Evolutionary conservation across 2,888 invertebrate species (phyloP).

Genomic region (Tetragnatha montana): DNA sequence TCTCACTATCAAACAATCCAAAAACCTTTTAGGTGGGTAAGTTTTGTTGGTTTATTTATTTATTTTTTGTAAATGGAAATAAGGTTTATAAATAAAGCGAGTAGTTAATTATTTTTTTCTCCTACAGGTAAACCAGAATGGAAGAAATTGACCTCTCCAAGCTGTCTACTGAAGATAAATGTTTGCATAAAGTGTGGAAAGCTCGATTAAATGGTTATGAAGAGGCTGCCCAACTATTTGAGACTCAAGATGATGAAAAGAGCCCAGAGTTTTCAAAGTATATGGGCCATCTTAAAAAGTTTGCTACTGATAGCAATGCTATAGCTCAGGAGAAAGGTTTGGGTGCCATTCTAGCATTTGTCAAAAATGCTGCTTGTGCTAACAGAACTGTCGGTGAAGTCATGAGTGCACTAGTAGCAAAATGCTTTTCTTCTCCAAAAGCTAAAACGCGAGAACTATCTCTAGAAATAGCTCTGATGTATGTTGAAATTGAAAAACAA

Average conservation of each 20-base stretch:
- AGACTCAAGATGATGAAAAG: constrained; percentile 89
- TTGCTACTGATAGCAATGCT: constrained; percentile 95
- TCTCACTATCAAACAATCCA: too few relatives aligned
- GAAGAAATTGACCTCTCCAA: constrained; percentile 77
- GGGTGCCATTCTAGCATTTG: constrained; percentile 91
- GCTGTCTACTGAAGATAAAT: constrained; percentile 86
- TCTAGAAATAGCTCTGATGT: constrained; percentile 92
- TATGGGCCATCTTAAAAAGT: constrained; percentile 92
- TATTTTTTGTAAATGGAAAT: not conserved
- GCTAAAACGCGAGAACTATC: constrained; percentile 94
- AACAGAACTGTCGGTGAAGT: constrained; percentile 90
- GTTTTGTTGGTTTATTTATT: not conserved
- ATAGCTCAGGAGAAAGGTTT: constrained; percentile 96
- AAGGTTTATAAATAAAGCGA: not conserved
- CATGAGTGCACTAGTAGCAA: constrained; percentile 89
- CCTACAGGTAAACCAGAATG: constrained; percentile 19
- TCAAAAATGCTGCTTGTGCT: constrained; percentile 91
- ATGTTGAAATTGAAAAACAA: constrained; percentile 95
- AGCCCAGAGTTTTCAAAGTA: constrained; percentile 95
- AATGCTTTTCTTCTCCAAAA: constrained; percentile 94
- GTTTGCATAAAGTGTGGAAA: constrained; percentile 96
- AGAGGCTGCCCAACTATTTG: constrained; percentile 91
- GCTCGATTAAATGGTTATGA: constrained; percentile 95
- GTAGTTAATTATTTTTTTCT: constrained; percentile 15
- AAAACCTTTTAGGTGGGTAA: too few relatives aligned